These are phyloP conservation scores for Drosophila ficusphila DNA, from an alignment of 1,140 invertebrate genomes.

Conservation along the genomic window DNA sequence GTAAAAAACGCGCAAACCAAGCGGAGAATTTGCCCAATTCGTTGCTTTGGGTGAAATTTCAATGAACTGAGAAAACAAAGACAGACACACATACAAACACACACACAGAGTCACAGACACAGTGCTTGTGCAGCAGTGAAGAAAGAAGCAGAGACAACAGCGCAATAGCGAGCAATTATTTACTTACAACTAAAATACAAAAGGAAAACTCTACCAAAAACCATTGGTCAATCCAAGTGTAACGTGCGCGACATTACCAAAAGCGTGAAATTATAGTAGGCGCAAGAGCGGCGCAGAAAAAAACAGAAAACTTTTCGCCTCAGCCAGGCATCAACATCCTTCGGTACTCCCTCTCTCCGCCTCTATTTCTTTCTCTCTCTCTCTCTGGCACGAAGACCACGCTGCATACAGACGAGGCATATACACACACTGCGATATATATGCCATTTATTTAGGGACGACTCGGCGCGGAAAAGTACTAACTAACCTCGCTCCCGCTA, in stretches of 20 bases:
- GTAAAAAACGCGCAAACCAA: conserved; percentile 66
- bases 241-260: conserved; percentile 26
- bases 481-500: conserved; percentile 65
- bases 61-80: conserved; percentile 83
- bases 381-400: conserved; percentile 63
- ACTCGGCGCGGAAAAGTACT: conserved; percentile 75
- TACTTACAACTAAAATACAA: conserved; percentile 74
- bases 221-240: conserved; percentile 19
- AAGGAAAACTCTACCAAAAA: conserved; percentile 62
- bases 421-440: conserved; percentile 54
- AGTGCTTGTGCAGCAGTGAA: conserved; percentile 55
- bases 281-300: conserved; percentile 25
- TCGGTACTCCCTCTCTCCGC: conserved; percentile 66
- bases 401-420: conserved; percentile 57
- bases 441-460: conserved; percentile 76
- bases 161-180: conserved; percentile 82
- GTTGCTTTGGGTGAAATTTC: conserved; percentile 78
- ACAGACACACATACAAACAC: conserved; percentile 65
- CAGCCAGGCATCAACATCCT: conserved; percentile 64
- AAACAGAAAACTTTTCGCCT: conserved; percentile 49
- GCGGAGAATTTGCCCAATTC: conserved; percentile 73
- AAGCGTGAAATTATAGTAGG: conserved; percentile 36
- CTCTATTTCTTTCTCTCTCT: conserved; percentile 42
- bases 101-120: conserved; percentile 44
- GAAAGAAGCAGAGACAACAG: conserved; percentile 77